A percentile compares a stretch with the other conserved stretches of the same genome.
These are phyloP conservation scores for Scolopax mira DNA, from an alignment of 2,113 vertebrate genomes.

Conservation along the genomic window DNA sequence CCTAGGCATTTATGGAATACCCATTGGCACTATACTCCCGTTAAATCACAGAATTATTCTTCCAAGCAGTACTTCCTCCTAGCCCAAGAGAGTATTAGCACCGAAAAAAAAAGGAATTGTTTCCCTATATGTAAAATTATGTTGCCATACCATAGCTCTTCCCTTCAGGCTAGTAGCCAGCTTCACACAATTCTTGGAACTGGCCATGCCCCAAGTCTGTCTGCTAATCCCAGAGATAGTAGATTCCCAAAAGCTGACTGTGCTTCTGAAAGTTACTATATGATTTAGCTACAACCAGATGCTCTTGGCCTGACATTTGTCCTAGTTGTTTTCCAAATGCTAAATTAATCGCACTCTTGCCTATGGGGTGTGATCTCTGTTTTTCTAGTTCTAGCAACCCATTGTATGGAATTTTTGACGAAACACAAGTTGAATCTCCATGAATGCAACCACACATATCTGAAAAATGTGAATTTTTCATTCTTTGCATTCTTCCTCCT, in stretches of 20 bases:
- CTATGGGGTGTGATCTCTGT: neutral
- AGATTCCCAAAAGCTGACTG: neutral
- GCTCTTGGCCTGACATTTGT: slow-evolving; percentile 11
- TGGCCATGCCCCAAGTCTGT: neutral
- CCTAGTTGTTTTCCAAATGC: neutral
- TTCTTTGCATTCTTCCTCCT: neutral
- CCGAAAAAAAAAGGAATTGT: neutral
- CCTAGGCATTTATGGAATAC: neutral
- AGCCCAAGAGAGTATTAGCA: neutral
- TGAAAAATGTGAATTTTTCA: neutral
- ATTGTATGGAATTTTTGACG: neutral
- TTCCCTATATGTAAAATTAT: neutral
- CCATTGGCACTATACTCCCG: neutral
- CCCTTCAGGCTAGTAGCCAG: neutral
- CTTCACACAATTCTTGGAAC: neutral
- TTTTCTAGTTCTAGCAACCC: neutral
- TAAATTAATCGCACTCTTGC: neutral
- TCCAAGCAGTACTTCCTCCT: neutral
- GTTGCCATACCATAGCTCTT: neutral
- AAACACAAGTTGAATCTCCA: neutral
- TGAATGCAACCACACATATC: neutral
- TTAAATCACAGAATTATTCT: neutral
- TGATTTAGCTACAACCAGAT: slow-evolving; percentile 3
- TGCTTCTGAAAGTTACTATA: neutral
- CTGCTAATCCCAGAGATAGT: neutral